Base-by-base conservation (phyloP, 2,888 invertebrate genomes). In the Phragmatobia fuliginosa region DNA sequence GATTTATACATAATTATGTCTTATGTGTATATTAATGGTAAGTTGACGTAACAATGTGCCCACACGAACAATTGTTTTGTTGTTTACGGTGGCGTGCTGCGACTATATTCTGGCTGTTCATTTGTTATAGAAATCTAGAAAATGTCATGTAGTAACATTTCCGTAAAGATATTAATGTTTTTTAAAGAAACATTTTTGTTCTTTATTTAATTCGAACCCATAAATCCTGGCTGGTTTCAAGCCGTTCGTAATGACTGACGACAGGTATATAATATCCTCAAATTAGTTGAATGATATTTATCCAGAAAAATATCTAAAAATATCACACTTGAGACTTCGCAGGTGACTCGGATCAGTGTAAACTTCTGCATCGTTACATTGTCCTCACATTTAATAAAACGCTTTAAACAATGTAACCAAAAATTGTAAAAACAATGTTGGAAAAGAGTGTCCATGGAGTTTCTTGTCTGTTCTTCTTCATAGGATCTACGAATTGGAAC, bases 1-100 rank as follows among this genome's bases (percentile, higher is more conserved):
- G 69, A 80, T 79, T 80, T 78, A 78, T 78, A 28, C 60, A 60
- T 36, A 6, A 60, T 49, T 32, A 36, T 64, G 45, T 68, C 33
- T 64, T 56, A 67, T 56, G 56, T 41, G 56, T 67, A 52, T 63
- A 59, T 68, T 63, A 69, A 65, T 52, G 63, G 68, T 49, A 28
- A 49, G 64, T 64, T 65, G 64, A 52, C 49, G 49, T 69, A 61
- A 56, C 45, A 68, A 32, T 63, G 41, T 62, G 62, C 63, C 58
- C 62, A 68, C 68, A 58, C 62, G 10, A 58, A n/a, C 32, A 68
- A 68, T 62, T 68, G 62, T 63, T 58, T 41, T 25, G 62, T 68
- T 56, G 67, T 60, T 41, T 60, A 60, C 33, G 21, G 10, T 56
- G 28, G 16, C 28, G 16, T 56, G 28, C 25, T 5, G 56, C 16